These are phyloP conservation scores for Heptranchias perlo DNA, from an alignment of 2,113 vertebrate species.

Conservation along the genomic window DNA sequence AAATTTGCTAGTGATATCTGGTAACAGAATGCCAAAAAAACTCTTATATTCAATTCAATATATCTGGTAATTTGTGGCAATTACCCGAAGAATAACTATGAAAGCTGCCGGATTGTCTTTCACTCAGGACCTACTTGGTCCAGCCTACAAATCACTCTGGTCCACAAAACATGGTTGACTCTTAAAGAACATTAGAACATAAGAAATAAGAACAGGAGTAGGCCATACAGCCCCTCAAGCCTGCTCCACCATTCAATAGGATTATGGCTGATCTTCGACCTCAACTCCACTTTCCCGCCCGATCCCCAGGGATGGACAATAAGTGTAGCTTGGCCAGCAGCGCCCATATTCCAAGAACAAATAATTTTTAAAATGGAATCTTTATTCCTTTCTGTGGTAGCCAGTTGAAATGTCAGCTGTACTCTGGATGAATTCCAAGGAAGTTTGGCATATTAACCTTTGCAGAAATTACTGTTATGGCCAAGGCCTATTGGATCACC, in stretches of 20 bases:
- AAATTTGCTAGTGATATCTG: background rate
- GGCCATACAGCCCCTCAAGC: too few species aligned
- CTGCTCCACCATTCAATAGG: too few species aligned
- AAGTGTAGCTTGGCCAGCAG: background rate
- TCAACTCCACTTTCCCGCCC: too few species aligned
- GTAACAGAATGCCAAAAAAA: background rate
- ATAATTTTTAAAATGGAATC: background rate
- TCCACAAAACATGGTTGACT: background rate
- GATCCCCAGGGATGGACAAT: background rate
- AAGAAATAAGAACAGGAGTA: too few species aligned
- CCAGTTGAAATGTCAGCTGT: background rate
- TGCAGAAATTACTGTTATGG: background rate
- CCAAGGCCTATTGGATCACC: background rate
- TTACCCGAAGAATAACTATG: background rate
- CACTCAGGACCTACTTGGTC: too few species aligned
- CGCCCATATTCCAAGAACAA: background rate
- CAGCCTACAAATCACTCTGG: too few species aligned
- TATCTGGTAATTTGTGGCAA: background rate
- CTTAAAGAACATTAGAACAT: too few species aligned
- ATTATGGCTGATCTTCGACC: too few species aligned
- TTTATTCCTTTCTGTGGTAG: background rate
- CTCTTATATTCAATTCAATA: background rate
- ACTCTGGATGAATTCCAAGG: background rate
- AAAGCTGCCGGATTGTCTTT: background rate
- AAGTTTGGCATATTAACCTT: background rate